These are phyloP conservation scores for Falco rusticolus DNA, from an alignment of 2,797 vertebrate species.

Conservation along the genomic window DNA sequence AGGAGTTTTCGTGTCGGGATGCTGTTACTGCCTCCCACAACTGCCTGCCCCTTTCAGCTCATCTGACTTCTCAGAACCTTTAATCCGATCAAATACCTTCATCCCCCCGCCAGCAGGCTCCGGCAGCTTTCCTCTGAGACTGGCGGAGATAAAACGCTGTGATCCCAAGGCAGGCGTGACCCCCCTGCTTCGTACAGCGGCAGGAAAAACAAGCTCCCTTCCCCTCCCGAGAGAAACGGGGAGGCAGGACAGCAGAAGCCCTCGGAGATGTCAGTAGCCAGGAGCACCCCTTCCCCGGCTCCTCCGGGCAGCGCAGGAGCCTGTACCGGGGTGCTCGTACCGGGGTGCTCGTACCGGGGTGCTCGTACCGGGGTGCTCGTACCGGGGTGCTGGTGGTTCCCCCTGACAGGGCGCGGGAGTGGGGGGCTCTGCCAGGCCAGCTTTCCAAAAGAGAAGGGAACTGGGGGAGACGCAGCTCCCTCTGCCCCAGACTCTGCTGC, in stretches of 20 bases:
- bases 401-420: neutral
- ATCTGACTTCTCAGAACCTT: neutral
- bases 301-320: neutral
- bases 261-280: neutral
- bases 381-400: neutral
- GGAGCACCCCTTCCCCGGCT: neutral
- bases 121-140: neutral
- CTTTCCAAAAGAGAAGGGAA: neutral
- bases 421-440: neutral
- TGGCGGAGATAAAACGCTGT: neutral
- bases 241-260: neutral
- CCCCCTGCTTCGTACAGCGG: rapidly evolving
- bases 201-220: neutral
- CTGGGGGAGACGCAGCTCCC: neutral
- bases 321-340: neutral
- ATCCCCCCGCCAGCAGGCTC: neutral
- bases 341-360: no score
- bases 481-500: neutral
- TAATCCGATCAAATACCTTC: conserved; percentile 3
- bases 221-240: neutral
- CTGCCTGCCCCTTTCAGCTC: conserved; percentile 8
- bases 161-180: neutral
- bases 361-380: neutral
- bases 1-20: neutral
- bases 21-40: neutral